Base-by-base conservation (phyloP, 2,797 vertebrate species). In the Halcyon smyrnensis region DNA sequence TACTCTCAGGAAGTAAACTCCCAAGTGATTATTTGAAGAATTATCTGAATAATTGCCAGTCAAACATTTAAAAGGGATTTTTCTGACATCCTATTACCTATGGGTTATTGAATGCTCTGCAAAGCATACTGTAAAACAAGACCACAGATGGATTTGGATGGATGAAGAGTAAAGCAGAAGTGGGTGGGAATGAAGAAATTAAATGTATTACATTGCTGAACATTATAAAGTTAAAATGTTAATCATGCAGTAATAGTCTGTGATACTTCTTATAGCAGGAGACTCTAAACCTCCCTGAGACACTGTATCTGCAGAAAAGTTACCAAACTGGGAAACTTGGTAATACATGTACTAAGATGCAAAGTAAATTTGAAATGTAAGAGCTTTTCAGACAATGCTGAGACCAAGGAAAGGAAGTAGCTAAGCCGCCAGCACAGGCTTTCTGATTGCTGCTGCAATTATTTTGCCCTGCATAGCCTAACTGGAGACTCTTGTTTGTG, bases 171-270 rank as follows among this genome's bases (percentile, higher is more conserved):
- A 84, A 92, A 92, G 83, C 28, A 86, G 30, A 95, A 93, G 74
- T 83, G 65, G 53, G 87, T 84, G 51, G 80, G 53, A 95, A 96
- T 83, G 67, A 90, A 89, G 36, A 89, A 82, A 93, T 88, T 80
- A 88, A 92, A 83, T 60, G 80, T 59, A 48, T 48, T 82, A 80
- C 34, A 64, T 73, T 48, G 65, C 70, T 50, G 53, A 85, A 53
- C 34, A 73, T 87, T 89, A 78, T 80, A 54, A 95, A 94, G 93
- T 90, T 69, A 77, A 91, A 97, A 88, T 92, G 56, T 88, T 95
- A 86, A 82, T 51, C 50, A 23, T 62, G 30, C 70, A 51, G 62
- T 93, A 93, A 82, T 82, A 88, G 28, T 65, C 59, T 77, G 6
- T 57, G 54, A 71, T 82, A 64, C 53, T 96, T 87, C 83, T 89